Percentiles rank a stretch among this genome's conserved stretches.
Evolutionary conservation across 2,888 invertebrate species (phyloP).

Genomic region (Arctia plantaginis): DNA sequence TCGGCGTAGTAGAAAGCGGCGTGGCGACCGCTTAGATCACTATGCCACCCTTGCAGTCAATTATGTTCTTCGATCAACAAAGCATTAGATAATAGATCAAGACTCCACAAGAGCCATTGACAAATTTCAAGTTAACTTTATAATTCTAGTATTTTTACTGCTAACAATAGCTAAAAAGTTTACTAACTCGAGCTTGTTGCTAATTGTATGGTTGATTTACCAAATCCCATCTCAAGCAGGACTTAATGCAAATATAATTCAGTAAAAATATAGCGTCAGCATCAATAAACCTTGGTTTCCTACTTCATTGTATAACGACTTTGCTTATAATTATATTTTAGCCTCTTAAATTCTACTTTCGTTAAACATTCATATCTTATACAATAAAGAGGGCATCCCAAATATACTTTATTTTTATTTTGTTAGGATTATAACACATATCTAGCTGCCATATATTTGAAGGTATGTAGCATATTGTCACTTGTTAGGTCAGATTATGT

Average conservation of each 20-base stretch:
- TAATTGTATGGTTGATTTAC: neutral
- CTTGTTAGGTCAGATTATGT: conserved; percentile 28
- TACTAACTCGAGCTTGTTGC: neutral
- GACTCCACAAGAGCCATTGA: neutral
- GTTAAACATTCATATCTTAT: conserved; percentile 41
- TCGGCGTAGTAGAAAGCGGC: too few relatives aligned
- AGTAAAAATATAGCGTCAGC: conserved; percentile 26
- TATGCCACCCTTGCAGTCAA: too few relatives aligned
- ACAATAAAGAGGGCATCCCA: conserved; percentile 35
- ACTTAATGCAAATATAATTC: conserved; percentile 15
- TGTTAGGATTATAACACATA: conserved; percentile 26
- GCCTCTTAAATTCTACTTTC: conserved; percentile 49
- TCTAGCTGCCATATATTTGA: conserved; percentile 49
- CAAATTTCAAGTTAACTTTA: neutral
- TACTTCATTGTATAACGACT: conserved; percentile 41
- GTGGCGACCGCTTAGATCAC: too few relatives aligned
- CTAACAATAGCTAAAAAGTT: neutral
- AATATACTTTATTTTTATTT: conserved; percentile 20
- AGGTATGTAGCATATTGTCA: conserved; percentile 42
- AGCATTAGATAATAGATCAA: neutral
- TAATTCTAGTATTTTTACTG: neutral
- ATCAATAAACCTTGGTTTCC: conserved; percentile 33
- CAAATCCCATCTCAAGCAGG: conserved; percentile 1
- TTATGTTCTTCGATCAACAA: neutral
- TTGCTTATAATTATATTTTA: conserved; percentile 49